phyloP scores from a whole-genome alignment of 2,888 invertebrate genomes.

The Deroplatys truncata region DNA sequence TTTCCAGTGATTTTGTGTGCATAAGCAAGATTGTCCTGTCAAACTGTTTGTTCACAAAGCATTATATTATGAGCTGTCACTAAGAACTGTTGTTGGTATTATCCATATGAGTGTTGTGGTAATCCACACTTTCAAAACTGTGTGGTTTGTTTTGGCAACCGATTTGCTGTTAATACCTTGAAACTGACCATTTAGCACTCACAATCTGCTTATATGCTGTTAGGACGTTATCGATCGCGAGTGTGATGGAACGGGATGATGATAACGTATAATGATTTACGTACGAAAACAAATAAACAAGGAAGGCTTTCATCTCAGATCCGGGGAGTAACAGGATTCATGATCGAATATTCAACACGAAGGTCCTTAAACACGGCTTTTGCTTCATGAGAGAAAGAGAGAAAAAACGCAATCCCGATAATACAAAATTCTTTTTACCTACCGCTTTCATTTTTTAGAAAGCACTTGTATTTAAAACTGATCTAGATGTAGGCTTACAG shows the following conservation, averaged over 20 bases:
- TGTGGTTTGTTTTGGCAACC: not conserved
- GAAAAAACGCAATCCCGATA: too few species aligned
- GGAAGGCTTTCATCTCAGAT: too few species aligned
- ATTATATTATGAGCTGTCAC: not conserved
- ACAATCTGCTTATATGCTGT: not conserved
- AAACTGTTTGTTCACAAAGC: not conserved
- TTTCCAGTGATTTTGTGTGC: not conserved
- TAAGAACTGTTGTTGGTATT: not conserved
- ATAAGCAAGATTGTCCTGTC: not conserved
- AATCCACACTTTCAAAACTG: not conserved
- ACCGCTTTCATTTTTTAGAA: too few species aligned
- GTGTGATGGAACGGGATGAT: not conserved
- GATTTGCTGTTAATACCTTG: not conserved
- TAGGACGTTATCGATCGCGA: not conserved
- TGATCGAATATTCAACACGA: too few species aligned
- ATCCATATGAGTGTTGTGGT: not conserved
- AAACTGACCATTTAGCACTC: not conserved
- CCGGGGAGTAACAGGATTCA: too few species aligned
- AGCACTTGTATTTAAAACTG: too few species aligned
- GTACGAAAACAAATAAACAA: not conserved
- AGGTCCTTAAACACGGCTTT: too few species aligned
- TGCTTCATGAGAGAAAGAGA: too few species aligned
- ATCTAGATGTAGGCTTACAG: too few species aligned
- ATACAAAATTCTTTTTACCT: too few species aligned
- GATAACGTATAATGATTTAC: not conserved